A percentile compares a stretch with the other conserved stretches of the same genome.
phyloP scores from a whole-genome alignment of 2,888 invertebrate genomes.

The Cataglyphis livida region DNA sequence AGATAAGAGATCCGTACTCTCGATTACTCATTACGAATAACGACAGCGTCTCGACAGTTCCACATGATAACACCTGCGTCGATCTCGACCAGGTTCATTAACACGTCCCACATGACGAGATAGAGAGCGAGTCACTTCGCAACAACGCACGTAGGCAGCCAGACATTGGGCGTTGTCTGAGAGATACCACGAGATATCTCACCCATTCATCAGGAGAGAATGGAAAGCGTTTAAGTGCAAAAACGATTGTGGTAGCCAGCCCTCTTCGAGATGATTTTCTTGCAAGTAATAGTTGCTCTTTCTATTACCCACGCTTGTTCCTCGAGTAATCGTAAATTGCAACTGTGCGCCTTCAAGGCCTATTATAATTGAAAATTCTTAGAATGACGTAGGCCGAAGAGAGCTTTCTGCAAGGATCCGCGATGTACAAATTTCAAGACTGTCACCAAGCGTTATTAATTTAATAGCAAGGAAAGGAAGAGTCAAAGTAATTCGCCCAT shows the following conservation, averaged over 20 bases:
- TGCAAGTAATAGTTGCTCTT: not conserved
- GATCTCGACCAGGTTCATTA: slow-evolving; percentile 73
- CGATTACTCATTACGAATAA: slow-evolving; percentile 19
- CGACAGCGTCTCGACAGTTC: not conserved
- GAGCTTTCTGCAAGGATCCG: slow-evolving; percentile 25
- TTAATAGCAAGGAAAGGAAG: slow-evolving; percentile 31
- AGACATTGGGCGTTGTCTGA: slow-evolving; percentile 52
- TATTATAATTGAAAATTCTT: slow-evolving; percentile 41
- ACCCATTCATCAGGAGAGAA: slow-evolving; percentile 21
- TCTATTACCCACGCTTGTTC: not conserved
- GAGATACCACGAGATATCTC: slow-evolving; percentile 43
- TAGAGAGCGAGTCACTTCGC: slow-evolving; percentile 23
- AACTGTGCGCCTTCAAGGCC: slow-evolving; percentile 4
- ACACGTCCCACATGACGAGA: slow-evolving; percentile 63
- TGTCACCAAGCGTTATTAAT: slow-evolving; percentile 50
- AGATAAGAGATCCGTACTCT: not conserved
- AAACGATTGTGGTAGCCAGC: slow-evolving; percentile 36
- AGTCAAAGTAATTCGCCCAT: slow-evolving; percentile 30
- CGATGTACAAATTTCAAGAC: slow-evolving; percentile 25
- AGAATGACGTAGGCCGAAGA: not conserved
- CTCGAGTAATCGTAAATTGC: slow-evolving; percentile 37
- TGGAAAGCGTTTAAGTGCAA: slow-evolving; percentile 36
- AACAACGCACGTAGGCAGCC: slow-evolving; percentile 60
- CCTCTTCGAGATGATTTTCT: not conserved
- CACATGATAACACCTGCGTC: slow-evolving; percentile 59